Percentiles rank a stretch among this genome's conserved stretches.
Conservation (phyloP, 1,140 invertebrate species). For the Hyles vespertilio region DNA sequence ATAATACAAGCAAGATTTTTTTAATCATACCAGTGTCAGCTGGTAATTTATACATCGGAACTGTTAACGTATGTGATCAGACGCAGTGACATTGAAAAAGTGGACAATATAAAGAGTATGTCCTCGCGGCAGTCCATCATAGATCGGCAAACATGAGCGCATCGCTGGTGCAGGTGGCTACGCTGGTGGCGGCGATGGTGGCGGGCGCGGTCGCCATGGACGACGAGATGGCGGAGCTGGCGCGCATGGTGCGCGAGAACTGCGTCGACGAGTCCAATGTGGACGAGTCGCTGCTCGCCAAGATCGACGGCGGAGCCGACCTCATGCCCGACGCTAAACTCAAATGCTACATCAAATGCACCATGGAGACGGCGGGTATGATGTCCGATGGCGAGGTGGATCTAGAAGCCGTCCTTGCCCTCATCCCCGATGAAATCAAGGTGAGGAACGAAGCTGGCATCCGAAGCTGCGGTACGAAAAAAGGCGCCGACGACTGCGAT, state of each 20-base stretch:
- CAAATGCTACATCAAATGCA: constrained; percentile 65
- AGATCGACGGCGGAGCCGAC: constrained; percentile 44
- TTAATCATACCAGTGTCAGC: constrained; percentile 30
- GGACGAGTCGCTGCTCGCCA: constrained; percentile 40
- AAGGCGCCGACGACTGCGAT: constrained; percentile 58
- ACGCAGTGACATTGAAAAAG: constrained; percentile 30
- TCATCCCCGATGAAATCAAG: constrained; percentile 46
- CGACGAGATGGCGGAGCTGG: constrained; percentile 57
- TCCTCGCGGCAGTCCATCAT: neutral
- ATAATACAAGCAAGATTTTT: constrained; percentile 28
- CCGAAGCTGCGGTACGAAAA: constrained; percentile 46
- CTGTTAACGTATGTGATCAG: constrained; percentile 11
- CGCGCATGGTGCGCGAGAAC: constrained; percentile 51
- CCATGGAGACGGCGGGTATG: constrained; percentile 66
- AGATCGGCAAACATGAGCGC: too few species aligned
- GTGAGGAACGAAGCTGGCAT: constrained; percentile 35
- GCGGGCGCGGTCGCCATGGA: constrained; percentile 29
- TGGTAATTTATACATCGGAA: constrained; percentile 33
- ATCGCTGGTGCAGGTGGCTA: too few species aligned
- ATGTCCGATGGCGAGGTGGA: constrained; percentile 52
- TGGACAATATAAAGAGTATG: constrained; percentile 27
- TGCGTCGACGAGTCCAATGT: constrained; percentile 51
- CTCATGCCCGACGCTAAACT: constrained; percentile 46
- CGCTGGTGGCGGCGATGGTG: neutral
- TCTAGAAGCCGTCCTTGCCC: constrained; percentile 50